Base-by-base conservation (phyloP, 2,113 vertebrate species). In the Dolichallabes microphthalmus region DNA sequence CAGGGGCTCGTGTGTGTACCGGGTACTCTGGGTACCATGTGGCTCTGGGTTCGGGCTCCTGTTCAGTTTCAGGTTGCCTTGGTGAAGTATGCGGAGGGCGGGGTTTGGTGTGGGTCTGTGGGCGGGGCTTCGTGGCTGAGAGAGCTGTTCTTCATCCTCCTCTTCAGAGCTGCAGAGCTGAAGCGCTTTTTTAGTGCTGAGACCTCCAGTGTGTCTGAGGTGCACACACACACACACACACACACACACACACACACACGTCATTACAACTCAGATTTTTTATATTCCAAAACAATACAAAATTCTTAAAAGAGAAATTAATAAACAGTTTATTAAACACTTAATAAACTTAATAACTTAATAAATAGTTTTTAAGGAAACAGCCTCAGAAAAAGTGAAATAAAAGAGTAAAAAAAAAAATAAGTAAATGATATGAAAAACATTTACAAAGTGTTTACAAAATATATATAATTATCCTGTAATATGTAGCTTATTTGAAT, bases 111-210 rank as follows among this genome's bases (percentile, higher is more conserved):
- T 2, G 1, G 52, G 8, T 55, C 50, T 17, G n/a, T 15, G 27
- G 55, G 19, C 30, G 20, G 76, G 76, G 76, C 52, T 58, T 25
- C 19, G 19, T 32, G 30, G 19, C 0, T 4, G 76, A 12, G 4
- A 32, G 17, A 58, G 27, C 52, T 77, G 52, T 8, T 78, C 55
- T 58, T 58, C 55, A 60, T 78, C 30, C 22, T 77, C 77, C 19
- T 61, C 77, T 22, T 80, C 77, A 61, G 58, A 80, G 57, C 77
- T 80, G 57, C 77, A 80, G 32, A 80, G 57, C 32, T 39, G 77
- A 39, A 61, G 32, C 0, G 20, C 20, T 78, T 78, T 60, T 15
- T 55, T 30, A 27, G 13, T 1, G 50, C 73, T 10, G 25, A 74
- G 22, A 50, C n/a, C 71, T 17, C 14, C 73, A 53, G 50, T 30